Base-by-base conservation (phyloP, 2,797 vertebrate genomes). In the Pseudomugil tenellus region DNA sequence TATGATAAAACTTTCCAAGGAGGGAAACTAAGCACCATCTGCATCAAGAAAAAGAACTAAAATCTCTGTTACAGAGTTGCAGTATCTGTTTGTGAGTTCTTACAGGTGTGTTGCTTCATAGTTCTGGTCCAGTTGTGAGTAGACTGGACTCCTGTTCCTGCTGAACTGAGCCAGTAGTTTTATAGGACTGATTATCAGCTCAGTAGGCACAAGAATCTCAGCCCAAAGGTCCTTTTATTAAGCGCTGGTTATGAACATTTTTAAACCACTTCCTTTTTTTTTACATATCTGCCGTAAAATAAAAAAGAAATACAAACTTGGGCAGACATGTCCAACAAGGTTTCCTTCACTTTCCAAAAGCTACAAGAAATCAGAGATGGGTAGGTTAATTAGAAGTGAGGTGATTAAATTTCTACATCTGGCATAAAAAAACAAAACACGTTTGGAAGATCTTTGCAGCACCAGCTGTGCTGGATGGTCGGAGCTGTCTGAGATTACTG, bases 111-210 rank as follows among this genome's bases (percentile, higher is more conserved):
- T n/a, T 60, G 39, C 57, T 31, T 19, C 1, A 1, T 0, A 31
- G 23, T 57, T 76, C 8, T 53, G 64, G 32, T 65, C 66, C 19
- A 77, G 37, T 76, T 72, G 69, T 68, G 91, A 93, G 86, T 89
- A 94, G 97, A 95, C 96, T 92, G 94, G 93, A 98, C 97, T 97
- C 97, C 98, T 99, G 98, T 99, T 99, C 97, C 97, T 99, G 97
- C 98, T 99, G 97, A 98, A 99, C 97, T 99, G 98, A 99, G 97
- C 97, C 97, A 99, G 97, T 97, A 90, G 95, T 93, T 97, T 87
- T 93, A 88, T 94, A 97, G 91, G 95, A 99, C 97, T 99, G 97
- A 91, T 96, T 95, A 97, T 99, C 98, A 99, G 97, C 95, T 99
- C 98, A 99, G 98, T 99, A 99, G 98, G 97, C 97, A 99, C 98